Percentiles rank a stretch among this genome's conserved stretches.
Conservation (phyloP, 2,797 vertebrate species). For the Basileuterus tristriatus region DNA sequence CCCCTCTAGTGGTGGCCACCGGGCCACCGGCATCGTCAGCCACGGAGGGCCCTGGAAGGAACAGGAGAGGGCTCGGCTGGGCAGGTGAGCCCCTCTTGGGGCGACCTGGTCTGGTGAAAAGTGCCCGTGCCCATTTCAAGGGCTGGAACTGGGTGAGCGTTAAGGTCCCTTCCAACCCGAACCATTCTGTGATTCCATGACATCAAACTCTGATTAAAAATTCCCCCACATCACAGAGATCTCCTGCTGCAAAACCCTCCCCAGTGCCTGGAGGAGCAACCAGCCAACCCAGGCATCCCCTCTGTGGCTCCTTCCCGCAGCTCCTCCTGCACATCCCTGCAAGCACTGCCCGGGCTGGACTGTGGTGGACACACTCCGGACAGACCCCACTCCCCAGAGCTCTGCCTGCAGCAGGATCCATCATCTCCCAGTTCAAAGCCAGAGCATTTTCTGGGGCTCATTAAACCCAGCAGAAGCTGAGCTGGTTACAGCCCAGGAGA, state of each 20-base stretch:
- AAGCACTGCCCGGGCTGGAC: background rate
- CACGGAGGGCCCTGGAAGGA: rapidly evolving
- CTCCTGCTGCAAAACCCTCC: background rate
- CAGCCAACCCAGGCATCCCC: background rate
- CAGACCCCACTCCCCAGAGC: background rate
- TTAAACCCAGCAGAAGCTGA: background rate
- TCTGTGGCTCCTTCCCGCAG: background rate
- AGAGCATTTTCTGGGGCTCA: background rate
- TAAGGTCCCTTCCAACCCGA: background rate
- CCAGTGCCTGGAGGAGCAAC: background rate
- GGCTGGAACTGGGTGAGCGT: background rate
- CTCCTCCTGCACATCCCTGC: rapidly evolving
- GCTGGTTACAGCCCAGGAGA: background rate
- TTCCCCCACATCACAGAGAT: background rate
- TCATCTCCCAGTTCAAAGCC: background rate
- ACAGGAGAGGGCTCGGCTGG: background rate
- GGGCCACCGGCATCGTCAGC: background rate
- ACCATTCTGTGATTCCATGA: background rate
- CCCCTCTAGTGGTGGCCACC: slow-evolving; percentile 38
- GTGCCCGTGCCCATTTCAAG: background rate
- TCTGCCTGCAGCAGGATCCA: background rate
- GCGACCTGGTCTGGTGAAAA: background rate
- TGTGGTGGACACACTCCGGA: rapidly evolving
- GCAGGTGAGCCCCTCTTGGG: background rate
- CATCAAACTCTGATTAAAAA: background rate